These are phyloP conservation scores for Euura saliciscinereae DNA, from an alignment of 1,140 invertebrate genomes.

Conservation along the genomic window DNA sequence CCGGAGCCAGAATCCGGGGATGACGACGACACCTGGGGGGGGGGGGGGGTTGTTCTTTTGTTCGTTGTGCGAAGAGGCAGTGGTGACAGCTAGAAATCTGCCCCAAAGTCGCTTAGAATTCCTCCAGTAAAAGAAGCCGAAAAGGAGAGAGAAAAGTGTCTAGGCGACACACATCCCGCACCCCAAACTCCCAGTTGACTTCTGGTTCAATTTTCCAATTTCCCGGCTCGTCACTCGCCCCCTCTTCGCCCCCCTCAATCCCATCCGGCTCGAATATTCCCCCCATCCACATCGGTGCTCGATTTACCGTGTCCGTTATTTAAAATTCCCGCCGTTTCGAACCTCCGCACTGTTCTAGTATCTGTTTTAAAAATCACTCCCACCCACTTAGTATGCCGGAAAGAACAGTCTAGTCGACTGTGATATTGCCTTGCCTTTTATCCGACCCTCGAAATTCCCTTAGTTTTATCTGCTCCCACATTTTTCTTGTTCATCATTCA, in stretches of 20 bases:
- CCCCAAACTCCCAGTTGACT: conserved; percentile 15
- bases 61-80: neutral
- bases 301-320: conserved; percentile 33
- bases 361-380: conserved; percentile 46
- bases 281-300: neutral
- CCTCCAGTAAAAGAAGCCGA: neutral
- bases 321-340: conserved; percentile 37
- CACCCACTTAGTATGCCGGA: conserved; percentile 40
- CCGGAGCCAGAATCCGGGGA: too few species aligned
- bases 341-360: conserved; percentile 24
- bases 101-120: conserved; percentile 3
- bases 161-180: neutral
- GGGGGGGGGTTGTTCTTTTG: too few species aligned
- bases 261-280: conserved; percentile 21
- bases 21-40: too few species aligned
- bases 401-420: conserved; percentile 40
- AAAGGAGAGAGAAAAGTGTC: neutral
- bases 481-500: neutral
- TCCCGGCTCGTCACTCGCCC: conserved; percentile 39
- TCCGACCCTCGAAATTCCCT: neutral
- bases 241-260: conserved; percentile 18
- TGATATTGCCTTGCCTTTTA: conserved; percentile 40
- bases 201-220: conserved; percentile 50
- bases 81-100: conserved; percentile 11
- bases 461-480: conserved; percentile 12